Conservation (phyloP, 2,888 invertebrate species). For the Dryobota labecula region DNA sequence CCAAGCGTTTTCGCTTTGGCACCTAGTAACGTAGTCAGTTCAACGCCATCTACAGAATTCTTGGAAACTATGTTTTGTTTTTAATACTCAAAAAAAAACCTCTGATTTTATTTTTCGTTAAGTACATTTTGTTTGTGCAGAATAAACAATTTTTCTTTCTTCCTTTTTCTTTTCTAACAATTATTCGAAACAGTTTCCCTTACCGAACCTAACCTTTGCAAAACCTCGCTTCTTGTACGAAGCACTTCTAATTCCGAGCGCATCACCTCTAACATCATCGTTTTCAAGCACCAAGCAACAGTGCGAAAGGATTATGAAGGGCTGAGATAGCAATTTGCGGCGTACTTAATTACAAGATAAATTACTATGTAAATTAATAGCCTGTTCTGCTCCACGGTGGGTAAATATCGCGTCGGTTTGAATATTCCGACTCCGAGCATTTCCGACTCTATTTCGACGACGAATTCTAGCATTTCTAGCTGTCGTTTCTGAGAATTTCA, state of each 20-base stretch:
- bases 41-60: too few relatives aligned
- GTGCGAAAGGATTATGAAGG: conserved; percentile 89
- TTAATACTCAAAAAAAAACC: too few relatives aligned
- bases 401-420: conserved; percentile 64
- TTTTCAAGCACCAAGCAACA: conserved; percentile 75
- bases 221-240: not conserved
- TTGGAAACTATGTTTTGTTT: too few relatives aligned
- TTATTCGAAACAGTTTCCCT: not conserved
- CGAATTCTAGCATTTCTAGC: conserved; percentile 37
- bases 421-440: conserved; percentile 52
- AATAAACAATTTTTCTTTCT: too few relatives aligned
- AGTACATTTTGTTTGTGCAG: too few relatives aligned
- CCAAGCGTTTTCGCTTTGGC: too few relatives aligned
- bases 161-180: too few relatives aligned
- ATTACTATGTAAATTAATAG: conserved; percentile 90
- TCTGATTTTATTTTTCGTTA: too few relatives aligned
- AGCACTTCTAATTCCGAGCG: conserved; percentile 26
- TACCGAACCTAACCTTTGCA: not conserved
- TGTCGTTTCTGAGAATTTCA: conserved; percentile 27
- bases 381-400: conserved; percentile 61
- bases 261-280: conserved; percentile 71
- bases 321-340: conserved; percentile 90
- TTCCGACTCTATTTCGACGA: conserved; percentile 38
- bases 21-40: too few relatives aligned
- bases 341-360: conserved; percentile 90